Conservation (phyloP, 1,140 invertebrate species). For the Drosophila burlai region DNA sequence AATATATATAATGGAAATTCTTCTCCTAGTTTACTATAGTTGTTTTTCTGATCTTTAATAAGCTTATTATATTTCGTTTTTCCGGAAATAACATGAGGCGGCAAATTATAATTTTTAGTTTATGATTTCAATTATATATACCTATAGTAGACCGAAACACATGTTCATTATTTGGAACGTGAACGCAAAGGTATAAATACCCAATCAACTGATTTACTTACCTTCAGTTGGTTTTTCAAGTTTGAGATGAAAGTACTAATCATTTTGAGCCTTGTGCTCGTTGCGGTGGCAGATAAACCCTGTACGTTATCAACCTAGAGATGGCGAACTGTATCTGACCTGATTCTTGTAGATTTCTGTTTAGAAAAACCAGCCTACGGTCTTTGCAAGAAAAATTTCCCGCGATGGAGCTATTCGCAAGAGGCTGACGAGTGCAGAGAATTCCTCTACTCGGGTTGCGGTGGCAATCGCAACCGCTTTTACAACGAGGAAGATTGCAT, state of each 20-base stretch:
- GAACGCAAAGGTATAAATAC: background rate
- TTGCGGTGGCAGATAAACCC: background rate
- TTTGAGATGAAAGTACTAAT: conserved; percentile 6
- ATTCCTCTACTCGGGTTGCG: conserved; percentile 14
- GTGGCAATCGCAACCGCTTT: background rate
- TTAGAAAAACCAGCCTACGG: background rate
- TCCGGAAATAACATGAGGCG: background rate
- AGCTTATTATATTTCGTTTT: background rate
- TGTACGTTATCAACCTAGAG: background rate
- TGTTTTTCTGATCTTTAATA: background rate
- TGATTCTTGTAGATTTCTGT: conserved; percentile 10
- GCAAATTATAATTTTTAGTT: background rate
- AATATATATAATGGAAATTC: background rate
- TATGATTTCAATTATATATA: background rate
- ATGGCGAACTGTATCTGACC: background rate
- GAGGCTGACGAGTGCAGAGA: background rate
- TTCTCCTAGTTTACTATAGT: background rate
- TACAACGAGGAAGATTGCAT: background rate
- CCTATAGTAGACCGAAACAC: background rate
- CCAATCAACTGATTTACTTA: background rate
- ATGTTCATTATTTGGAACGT: conserved; percentile 8
- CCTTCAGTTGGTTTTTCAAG: conserved; percentile 1
- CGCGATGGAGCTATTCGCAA: conserved; percentile 2
- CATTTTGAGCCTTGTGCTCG: background rate
- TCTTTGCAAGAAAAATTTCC: background rate